Evolutionary conservation across 1,140 invertebrate species (phyloP).

Genomic region (Rhyacophila brunnea): DNA sequence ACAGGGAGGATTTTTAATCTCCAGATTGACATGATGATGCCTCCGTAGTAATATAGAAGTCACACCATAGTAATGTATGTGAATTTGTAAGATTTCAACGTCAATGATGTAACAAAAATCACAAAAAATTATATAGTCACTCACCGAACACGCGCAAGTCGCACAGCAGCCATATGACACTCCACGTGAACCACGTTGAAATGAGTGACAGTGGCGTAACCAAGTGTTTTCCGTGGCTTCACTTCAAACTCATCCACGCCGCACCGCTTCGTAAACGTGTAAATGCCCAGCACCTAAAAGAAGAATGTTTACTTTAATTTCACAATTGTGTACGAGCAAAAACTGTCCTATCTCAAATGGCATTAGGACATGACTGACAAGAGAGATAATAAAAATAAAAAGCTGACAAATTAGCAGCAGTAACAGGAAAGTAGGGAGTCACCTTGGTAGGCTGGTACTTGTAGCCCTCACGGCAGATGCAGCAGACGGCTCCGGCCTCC

Average conservation of each 20-base stretch:
- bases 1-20: too few relatives aligned
- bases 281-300: conserved; percentile 83
- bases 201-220: conserved; percentile 94
- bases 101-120: conserved; percentile 14
- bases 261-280: conserved; percentile 95
- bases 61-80: not conserved
- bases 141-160: conserved; percentile 64
- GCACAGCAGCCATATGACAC: conserved; percentile 94
- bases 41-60: too few relatives aligned
- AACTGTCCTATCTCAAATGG: too few relatives aligned
- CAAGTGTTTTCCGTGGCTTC: conserved; percentile 78
- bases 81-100: not conserved
- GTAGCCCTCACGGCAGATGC: conserved; percentile 97
- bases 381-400: too few relatives aligned
- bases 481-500: conserved; percentile 94
- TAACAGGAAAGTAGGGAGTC: not conserved
- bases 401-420: not conserved
- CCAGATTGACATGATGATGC: too few relatives aligned
- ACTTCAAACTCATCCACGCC: conserved; percentile 92
- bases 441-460: conserved; percentile 88
- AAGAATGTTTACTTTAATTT: too few relatives aligned
- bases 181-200: conserved; percentile 98
- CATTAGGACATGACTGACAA: too few relatives aligned
- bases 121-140: too few relatives aligned
- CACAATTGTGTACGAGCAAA: too few relatives aligned